These are phyloP conservation scores for Mesaphorura yosii DNA, from an alignment of 1,140 invertebrate species.

Conservation along the genomic window DNA sequence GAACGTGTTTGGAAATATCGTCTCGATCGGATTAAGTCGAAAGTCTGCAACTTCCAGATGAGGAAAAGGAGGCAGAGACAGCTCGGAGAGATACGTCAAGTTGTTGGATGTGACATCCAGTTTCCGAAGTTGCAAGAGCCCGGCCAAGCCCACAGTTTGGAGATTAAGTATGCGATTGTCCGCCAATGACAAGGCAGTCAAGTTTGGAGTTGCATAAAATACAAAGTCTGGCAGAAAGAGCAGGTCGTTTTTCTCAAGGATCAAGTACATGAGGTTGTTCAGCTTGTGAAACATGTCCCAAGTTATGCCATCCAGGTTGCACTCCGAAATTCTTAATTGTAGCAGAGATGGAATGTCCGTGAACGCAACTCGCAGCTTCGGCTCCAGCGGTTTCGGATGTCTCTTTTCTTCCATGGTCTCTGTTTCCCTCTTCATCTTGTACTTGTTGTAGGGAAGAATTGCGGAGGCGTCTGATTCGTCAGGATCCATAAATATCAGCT, in stretches of 20 bases:
- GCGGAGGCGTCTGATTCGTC: not conserved
- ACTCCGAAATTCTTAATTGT: conserved; percentile 47
- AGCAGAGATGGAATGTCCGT: conserved; percentile 44
- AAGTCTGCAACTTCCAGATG: conserved; percentile 49
- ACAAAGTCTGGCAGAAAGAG: conserved; percentile 53
- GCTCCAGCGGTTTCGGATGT: conserved; percentile 20
- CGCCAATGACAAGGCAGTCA: conserved; percentile 49
- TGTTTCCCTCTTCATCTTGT: conserved; percentile 41
- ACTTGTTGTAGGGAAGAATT: conserved; percentile 49
- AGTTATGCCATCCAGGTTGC: conserved; percentile 47
- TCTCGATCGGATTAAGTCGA: conserved; percentile 50
- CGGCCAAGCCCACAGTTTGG: conserved; percentile 52
- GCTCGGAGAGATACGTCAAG: conserved; percentile 52
- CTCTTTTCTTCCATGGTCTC: not conserved
- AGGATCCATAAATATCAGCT: conserved; percentile 6
- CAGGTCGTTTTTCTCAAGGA: conserved; percentile 50
- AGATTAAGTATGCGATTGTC: conserved; percentile 50
- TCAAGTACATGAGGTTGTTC: conserved; percentile 45
- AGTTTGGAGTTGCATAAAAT: conserved; percentile 51
- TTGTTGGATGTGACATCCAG: conserved; percentile 53
- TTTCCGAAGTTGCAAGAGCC: conserved; percentile 49
- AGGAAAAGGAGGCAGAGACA: conserved; percentile 56
- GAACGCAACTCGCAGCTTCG: conserved; percentile 37
- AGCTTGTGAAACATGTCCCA: conserved; percentile 59
- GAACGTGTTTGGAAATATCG: conserved; percentile 55